These are phyloP conservation scores for zebrafish (Danio rerio) DNA, from an alignment of 2,113 vertebrate species.

Conservation along the genomic window DNA sequence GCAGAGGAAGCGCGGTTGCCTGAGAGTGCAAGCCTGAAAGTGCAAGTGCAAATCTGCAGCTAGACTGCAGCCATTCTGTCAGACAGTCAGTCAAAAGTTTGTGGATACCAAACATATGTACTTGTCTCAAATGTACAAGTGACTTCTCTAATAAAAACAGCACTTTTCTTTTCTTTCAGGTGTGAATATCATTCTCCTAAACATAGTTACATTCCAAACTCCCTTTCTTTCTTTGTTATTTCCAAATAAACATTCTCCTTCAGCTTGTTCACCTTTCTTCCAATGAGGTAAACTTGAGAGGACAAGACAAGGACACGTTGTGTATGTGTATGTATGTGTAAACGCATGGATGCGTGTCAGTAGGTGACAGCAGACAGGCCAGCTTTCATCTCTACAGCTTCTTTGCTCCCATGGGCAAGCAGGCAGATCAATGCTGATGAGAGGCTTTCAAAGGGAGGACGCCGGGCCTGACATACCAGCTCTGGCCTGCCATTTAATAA, in stretches of 20 bases:
- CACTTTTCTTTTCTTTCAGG: not conserved
- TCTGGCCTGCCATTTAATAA: constrained; percentile 36
- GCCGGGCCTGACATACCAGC: not conserved
- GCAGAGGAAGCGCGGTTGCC: no score
- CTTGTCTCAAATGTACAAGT: no score
- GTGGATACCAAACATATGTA: no score
- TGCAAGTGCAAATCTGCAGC: no score
- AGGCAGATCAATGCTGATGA: constrained; percentile 37
- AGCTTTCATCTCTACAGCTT: constrained; percentile 25
- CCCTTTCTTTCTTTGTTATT: not conserved
- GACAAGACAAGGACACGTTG: constrained; percentile 10
- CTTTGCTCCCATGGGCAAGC: constrained; percentile 35
- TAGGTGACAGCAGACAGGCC: constrained; percentile 20
- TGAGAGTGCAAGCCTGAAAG: no score
- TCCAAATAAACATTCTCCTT: not conserved
- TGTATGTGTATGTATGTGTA: not conserved
- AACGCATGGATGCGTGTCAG: constrained; percentile 28
- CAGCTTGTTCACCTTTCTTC: not conserved
- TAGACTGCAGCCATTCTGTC: no score
- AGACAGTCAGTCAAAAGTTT: no score
- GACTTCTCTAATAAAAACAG: no score
- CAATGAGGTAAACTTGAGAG: not conserved
- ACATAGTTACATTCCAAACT: not conserved
- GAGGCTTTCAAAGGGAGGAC: constrained; percentile 22
- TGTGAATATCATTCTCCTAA: not conserved